Base-by-base conservation (phyloP, 1,140 invertebrate genomes). In the Cyphomyrmex costatus region DNA sequence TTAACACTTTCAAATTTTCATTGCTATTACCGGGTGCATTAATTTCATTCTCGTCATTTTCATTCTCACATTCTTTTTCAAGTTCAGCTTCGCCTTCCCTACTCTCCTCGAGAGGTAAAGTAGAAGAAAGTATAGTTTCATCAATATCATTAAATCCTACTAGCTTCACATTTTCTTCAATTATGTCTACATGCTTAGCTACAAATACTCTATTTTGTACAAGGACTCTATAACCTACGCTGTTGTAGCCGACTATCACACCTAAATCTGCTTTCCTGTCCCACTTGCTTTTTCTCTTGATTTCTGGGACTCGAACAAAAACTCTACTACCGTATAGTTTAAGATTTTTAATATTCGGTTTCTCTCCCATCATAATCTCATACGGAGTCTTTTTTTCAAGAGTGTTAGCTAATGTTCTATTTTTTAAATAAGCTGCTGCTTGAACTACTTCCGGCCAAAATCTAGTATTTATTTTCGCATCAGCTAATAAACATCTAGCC, bases 291-390 rank as follows among this genome's bases (percentile, higher is more conserved):
- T 10, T 68, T 30, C 86, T 79, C 49, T 19, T 79, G 19, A 60
- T 6, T 63, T 88, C 77, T 42, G 82, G 76, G 24, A 71, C 60
- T 61, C 60, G 61, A 27, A 85, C 86, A 87, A 80, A 88, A 14
- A 82, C 65, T 85, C 30, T 88, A 70, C 88, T 89, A 2, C 88
- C 88, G 49, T 86, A 89, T n/a, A 88, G 3, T 24, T 46, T 21
- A n/a, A 89, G 70, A 21, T 89, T 42, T 53, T 56, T 56, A 7
- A 87, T 51, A 78, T 46, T 7, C 7, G 63, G 77, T 36, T 33
- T 80, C 36, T 80, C 46, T 3, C n/a, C n/a, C 1, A 56, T 24
- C 0, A 80, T 63, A 24, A 80, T 66, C 49, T 80, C 63, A 78
- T 16, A 80, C 1, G 77, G 61, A 2, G 77, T 80, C 46, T 66